Conservation (phyloP, 1,140 invertebrate genomes). For the Sycobia sp. region DNA sequence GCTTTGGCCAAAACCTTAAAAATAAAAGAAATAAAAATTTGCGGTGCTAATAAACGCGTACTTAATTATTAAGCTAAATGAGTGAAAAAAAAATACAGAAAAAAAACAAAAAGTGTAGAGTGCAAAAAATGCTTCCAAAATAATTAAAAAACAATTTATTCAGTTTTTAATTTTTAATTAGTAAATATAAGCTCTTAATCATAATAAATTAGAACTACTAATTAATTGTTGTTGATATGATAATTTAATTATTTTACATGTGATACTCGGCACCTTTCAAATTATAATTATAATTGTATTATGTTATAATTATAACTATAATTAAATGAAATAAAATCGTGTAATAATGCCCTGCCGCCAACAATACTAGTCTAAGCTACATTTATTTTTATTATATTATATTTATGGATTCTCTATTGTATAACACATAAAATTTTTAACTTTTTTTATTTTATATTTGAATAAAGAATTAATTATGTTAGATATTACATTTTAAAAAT, state of each 20-base stretch:
- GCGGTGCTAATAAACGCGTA: slow-evolving; percentile 59
- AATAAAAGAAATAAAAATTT: slow-evolving; percentile 51
- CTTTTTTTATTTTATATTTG: not conserved
- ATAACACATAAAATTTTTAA: not conserved
- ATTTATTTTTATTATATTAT: slow-evolving; percentile 50
- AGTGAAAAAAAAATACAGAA: slow-evolving; percentile 33
- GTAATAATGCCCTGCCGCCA: slow-evolving; percentile 51
- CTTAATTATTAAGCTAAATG: slow-evolving; percentile 50
- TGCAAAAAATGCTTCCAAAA: slow-evolving; percentile 50
- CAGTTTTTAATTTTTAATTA: too few relatives aligned
- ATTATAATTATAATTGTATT: slow-evolving; percentile 37
- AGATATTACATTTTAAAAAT: not conserved
- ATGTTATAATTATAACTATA: too few relatives aligned
- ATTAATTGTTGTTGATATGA: slow-evolving; percentile 42
- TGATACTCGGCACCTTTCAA: slow-evolving; percentile 54
- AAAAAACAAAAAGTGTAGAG: slow-evolving; percentile 40
- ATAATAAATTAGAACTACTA: slow-evolving; percentile 41
- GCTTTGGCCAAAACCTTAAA: slow-evolving; percentile 15
- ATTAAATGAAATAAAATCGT: too few relatives aligned
- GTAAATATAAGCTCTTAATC: too few relatives aligned
- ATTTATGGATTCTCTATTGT: not conserved
- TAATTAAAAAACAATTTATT: slow-evolving; percentile 36
- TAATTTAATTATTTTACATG: slow-evolving; percentile 48
- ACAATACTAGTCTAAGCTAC: slow-evolving; percentile 61
- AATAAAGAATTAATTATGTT: not conserved